These are phyloP conservation scores for Malurus elegans DNA, from an alignment of 2,113 vertebrate genomes.

Conservation along the genomic window DNA sequence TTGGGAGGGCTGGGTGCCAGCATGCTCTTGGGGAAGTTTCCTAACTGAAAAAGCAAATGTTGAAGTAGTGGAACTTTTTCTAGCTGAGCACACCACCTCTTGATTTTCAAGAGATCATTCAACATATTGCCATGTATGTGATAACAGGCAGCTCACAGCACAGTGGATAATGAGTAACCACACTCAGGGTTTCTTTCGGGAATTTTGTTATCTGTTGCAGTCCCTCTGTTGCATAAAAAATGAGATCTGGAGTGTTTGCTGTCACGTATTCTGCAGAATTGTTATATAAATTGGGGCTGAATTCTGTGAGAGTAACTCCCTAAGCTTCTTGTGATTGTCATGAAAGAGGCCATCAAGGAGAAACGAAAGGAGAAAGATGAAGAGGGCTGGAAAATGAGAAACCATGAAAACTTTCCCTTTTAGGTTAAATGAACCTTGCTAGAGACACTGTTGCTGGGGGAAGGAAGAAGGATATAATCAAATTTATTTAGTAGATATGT, in stretches of 20 bases:
- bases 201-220: neutral
- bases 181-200: rapidly evolving
- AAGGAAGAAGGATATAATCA: neutral
- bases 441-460: neutral
- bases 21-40: neutral
- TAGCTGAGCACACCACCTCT: neutral
- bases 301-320: neutral
- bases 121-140: rapidly evolving
- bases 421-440: neutral
- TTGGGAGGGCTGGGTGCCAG: neutral
- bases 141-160: rapidly evolving
- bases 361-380: neutral
- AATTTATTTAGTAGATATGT: neutral
- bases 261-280: neutral
- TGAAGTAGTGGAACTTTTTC: neutral
- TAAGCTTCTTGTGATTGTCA: neutral
- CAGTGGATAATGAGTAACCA: rapidly evolving
- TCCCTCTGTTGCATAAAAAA: neutral
- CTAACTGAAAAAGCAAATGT: neutral
- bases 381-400: neutral
- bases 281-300: neutral
- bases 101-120: neutral
- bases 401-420: neutral
- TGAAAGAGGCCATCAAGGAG: neutral
- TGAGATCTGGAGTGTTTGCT: neutral